Base-by-base conservation (phyloP, 30 jellyfish, hydroid and myxozoan species). In the Aurelia coerulea region DNA sequence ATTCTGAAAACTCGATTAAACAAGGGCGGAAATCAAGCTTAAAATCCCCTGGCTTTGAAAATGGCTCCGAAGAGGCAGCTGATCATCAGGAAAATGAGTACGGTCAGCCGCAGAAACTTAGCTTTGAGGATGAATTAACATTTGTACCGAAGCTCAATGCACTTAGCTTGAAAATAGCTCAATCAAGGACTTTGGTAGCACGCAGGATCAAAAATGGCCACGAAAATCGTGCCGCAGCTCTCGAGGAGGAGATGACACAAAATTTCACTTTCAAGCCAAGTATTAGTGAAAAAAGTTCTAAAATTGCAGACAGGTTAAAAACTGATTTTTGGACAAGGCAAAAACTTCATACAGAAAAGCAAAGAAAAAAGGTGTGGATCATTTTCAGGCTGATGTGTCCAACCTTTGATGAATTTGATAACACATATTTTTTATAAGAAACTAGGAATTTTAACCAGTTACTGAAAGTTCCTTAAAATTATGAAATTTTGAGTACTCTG, bases 321-420 rank as follows among this genome's bases (percentile, higher is more conserved):
- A 85, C 90, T 14, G 94, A 81, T n/a, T 91, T 91, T 68, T 91
- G 98, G 98, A 87, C 90, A 34, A 81, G 98, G 74, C 98, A 91
- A 67, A 59, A 68, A 50, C 83, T 78, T 12, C 98, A 91, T 67
- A 58, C 88, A 6, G 86, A 81, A 54, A 84, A 65, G 73, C 98
- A 91, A 62, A 86, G 84, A 46, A 78, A 91, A 73, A 85, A 59
- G 94, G 98, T 91, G 64, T 19, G 95, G 16, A 10, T 6, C 10
- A 42, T 42, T 42, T 42, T 42, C 6, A 7, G 15, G 56, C 56
- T 46, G 56, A 46, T 46, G 56, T 46, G 13, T 46, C 53, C 6
- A 4, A 14, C 15, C 15, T 39, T 39, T 39, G 51, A 39, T 39
- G 6, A 39, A 39, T 39, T 39, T 39, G 51, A 39, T 2, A 39